A percentile compares a stretch with the other conserved stretches of the same genome.
These are phyloP conservation scores for Penelope pileata DNA, from an alignment of 2,113 vertebrate genomes.

Conservation along the genomic window DNA sequence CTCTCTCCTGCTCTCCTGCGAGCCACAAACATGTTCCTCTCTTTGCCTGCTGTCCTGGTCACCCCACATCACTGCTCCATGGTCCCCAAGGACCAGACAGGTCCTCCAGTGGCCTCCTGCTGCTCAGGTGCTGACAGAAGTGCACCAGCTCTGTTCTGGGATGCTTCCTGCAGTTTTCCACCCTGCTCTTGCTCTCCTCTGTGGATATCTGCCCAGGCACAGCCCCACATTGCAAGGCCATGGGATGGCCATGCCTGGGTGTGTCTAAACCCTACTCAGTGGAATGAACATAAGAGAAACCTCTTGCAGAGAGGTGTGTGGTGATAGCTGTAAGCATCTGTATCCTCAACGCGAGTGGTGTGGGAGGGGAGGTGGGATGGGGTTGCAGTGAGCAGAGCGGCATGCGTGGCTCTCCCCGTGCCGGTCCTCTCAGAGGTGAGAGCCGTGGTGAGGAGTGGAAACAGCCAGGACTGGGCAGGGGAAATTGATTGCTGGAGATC, in stretches of 20 bases:
- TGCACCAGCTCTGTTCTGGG: neutral
- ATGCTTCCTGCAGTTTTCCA: neutral
- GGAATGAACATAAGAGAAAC: fast-evolving
- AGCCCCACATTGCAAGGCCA: fast-evolving
- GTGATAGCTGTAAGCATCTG: fast-evolving
- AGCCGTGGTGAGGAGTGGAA: fast-evolving
- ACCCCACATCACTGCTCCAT: neutral
- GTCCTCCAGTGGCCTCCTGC: neutral
- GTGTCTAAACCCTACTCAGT: neutral
- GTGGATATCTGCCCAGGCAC: neutral
- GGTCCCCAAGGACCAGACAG: neutral
- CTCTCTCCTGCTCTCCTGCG: neutral
- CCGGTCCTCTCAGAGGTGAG: neutral
- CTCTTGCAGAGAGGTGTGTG: neutral
- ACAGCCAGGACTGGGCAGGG: neutral
- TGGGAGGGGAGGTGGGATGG: neutral
- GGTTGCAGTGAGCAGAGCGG: neutral
- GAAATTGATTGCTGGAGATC: neutral
- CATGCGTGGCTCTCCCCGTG: fast-evolving
- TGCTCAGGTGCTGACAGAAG: neutral
- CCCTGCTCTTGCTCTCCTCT: neutral
- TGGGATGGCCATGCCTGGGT: fast-evolving
- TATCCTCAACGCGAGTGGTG: fast-evolving
- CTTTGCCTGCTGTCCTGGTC: neutral
- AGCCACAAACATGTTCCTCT: neutral